phyloP scores from a whole-genome alignment of 2,888 invertebrate species.

The Harpalus rufipes region DNA sequence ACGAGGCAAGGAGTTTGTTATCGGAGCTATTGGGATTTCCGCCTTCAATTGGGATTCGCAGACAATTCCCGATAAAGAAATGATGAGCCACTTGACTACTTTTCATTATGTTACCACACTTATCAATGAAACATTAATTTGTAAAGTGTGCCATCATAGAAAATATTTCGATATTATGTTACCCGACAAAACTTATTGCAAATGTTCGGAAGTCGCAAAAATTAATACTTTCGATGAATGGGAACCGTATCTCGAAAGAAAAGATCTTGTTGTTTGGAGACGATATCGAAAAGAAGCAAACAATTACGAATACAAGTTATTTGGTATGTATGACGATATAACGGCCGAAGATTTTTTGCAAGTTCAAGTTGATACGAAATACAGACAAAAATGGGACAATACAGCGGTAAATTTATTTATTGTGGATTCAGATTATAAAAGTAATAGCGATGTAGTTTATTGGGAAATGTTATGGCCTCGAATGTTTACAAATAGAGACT shows the following conservation, averaged over 20 bases:
- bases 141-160: constrained; percentile 77
- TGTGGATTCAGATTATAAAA: constrained; percentile 82
- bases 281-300: constrained; percentile 84
- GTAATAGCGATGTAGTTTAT: constrained; percentile 87
- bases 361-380: constrained; percentile 89
- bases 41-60: constrained; percentile 83
- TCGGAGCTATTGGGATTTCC: constrained; percentile 79
- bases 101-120: constrained; percentile 80
- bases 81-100: constrained; percentile 80
- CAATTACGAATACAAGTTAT: constrained; percentile 91
- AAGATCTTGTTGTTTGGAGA: constrained; percentile 90
- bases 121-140: constrained; percentile 79
- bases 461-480: constrained; percentile 95
- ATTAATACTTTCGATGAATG: constrained; percentile 79
- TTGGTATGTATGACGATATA: constrained; percentile 89
- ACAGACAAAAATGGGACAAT: constrained; percentile 89
- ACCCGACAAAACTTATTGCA: constrained; percentile 78
- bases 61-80: constrained; percentile 80
- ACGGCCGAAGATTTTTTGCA: constrained; percentile 88
- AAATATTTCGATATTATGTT: constrained; percentile 75
- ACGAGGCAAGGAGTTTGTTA: constrained; percentile 79
- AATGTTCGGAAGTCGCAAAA: constrained; percentile 73
- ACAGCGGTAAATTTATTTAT: constrained; percentile 86
- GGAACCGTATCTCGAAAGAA: constrained; percentile 89
- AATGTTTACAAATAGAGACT: constrained; percentile 91